Base-by-base conservation (phyloP, 2,113 vertebrate species). In the Poeciliopsis occidentalis region DNA sequence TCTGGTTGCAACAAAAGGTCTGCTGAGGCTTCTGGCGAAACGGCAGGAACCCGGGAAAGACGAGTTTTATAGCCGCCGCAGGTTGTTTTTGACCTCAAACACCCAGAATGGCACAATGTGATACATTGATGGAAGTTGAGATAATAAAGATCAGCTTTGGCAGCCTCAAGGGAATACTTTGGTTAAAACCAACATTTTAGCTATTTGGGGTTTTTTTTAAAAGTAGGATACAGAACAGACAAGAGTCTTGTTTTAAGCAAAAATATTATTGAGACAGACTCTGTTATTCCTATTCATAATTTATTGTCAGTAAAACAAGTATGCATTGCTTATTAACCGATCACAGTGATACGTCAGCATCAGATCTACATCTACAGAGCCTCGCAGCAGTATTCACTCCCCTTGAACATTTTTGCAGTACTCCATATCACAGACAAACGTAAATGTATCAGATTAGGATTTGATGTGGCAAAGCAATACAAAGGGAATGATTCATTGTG, bases 131-230 rank as follows among this genome's bases (percentile, higher is more conserved):
- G 71, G 76, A 76, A 65, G 77, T 79, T 67, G 80, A 75, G 89
- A 85, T 89, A 88, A 85, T 83, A 86, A 86, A 85, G 76, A 84
- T 85, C 78, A 73, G 63, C 72, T 71, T 60, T 64, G 73, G 65
- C 73, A 65, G 69, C 68, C 71, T 62, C 0, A 22, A 80, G 69
- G 67, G 69, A 82, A 84, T 74, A 60, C 26, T 81, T 76, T 67
- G 80, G 82, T 82, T 72, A n/a, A 67, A 78, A 85, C 64, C 41
- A 44, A 81, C 80, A 73, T 60, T 71, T 64, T 71, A 54, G 76
- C 73, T 73, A 37, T 63, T 57, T 67, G 70, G 47, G 57, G 7
- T 34, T 34, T 34, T 32, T 32, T 30, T 70, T 41, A 63, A 65
- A 1, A 60, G 12, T 2, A 4, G 60, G 12, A 60, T 47, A 19